A percentile compares a stretch with the other conserved stretches of the same genome.
phyloP scores from a whole-genome alignment of 2,888 invertebrate species.

The Lasioglossum pauxillum region DNA sequence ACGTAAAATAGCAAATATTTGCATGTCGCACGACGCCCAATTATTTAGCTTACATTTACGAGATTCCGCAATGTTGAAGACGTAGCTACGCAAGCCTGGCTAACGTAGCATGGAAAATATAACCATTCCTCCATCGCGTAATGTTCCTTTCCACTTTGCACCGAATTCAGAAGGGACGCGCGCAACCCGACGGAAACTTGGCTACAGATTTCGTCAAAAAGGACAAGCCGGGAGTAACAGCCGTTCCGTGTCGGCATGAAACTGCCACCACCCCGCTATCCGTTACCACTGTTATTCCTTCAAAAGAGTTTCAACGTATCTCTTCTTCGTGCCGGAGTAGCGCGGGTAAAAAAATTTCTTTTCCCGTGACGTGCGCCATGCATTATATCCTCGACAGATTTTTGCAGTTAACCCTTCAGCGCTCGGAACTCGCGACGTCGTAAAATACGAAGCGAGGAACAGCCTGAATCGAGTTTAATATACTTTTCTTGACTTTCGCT shows the following conservation, averaged over 20 bases:
- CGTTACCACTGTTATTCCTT: slow-evolving; percentile 52
- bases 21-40: not conserved
- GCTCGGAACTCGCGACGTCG: not conserved
- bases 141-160: slow-evolving; percentile 35
- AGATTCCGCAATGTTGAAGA: slow-evolving; percentile 4
- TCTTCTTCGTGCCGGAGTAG: slow-evolving; percentile 30
- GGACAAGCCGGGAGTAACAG: slow-evolving; percentile 37
- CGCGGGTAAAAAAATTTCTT: slow-evolving; percentile 2
- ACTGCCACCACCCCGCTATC: slow-evolving; percentile 48
- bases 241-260: slow-evolving; percentile 51
- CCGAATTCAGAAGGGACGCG: slow-evolving; percentile 34
- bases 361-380: slow-evolving; percentile 16
- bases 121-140: slow-evolving; percentile 10
- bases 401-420: slow-evolving; percentile 39
- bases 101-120: slow-evolving; percentile 15
- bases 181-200: slow-evolving; percentile 36
- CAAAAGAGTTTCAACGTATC: slow-evolving; percentile 46
- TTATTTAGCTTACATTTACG: not conserved
- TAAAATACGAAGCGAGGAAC: slow-evolving; percentile 20
- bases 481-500: slow-evolving; percentile 9
- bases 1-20: not conserved
- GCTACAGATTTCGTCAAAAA: slow-evolving; percentile 56
- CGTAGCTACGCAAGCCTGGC: not conserved
- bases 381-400: slow-evolving; percentile 48
- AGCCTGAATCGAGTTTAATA: slow-evolving; percentile 21